These are phyloP conservation scores for Nemoura dubitans DNA, from an alignment of 2,888 invertebrate genomes.

Conservation along the genomic window DNA sequence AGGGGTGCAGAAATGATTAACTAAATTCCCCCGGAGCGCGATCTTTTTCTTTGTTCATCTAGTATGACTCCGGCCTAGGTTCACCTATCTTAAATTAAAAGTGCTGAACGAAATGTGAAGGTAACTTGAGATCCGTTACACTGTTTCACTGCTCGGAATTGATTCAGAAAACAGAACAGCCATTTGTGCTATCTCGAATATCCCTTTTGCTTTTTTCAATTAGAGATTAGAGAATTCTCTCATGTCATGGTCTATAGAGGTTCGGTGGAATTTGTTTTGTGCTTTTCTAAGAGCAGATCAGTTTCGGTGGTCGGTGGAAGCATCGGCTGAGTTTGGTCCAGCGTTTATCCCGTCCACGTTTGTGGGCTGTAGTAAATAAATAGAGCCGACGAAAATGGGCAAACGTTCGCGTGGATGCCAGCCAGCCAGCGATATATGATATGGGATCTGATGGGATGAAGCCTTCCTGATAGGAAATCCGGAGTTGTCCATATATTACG, in stretches of 20 bases:
- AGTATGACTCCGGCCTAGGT: not conserved
- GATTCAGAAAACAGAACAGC: not conserved
- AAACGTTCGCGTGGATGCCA: not conserved
- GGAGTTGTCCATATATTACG: slow-evolving; percentile 21
- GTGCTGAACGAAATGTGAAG: not conserved
- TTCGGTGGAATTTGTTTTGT: not conserved
- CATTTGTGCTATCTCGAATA: not conserved
- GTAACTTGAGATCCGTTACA: not conserved
- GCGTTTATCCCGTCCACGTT: not conserved
- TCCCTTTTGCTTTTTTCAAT: not conserved
- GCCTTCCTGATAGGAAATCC: slow-evolving; percentile 13
- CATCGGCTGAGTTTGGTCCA: not conserved
- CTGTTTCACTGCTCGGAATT: not conserved
- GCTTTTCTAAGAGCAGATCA: not conserved
- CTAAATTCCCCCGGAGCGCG: not conserved
- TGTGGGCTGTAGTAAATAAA: not conserved
- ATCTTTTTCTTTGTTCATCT: not conserved
- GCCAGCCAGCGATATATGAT: not conserved
- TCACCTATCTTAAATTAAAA: not conserved
- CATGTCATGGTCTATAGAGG: not conserved
- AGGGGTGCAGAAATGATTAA: not conserved
- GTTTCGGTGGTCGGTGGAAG: not conserved
- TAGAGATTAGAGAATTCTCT: not conserved
- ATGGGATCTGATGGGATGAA: not conserved
- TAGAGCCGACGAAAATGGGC: not conserved